Base-by-base conservation (phyloP, 1,140 invertebrate genomes). In the Polyergus mexicanus region DNA sequence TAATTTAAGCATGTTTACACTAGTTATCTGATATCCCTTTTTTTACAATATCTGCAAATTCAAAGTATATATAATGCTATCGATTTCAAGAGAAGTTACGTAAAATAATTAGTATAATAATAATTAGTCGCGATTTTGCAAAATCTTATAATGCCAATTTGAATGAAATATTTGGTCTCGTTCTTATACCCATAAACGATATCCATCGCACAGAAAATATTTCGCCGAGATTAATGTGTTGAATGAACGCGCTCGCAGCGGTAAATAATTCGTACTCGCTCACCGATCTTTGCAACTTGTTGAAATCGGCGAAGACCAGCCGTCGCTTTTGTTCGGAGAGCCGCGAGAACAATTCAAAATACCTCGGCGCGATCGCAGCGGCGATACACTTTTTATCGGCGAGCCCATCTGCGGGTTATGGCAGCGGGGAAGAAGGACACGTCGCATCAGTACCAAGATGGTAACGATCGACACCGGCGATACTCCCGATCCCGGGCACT, bases 391-490 rank as follows among this genome's bases (percentile, higher is more conserved):
- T 83, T 83, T 83, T 83, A 83, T 83, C 78, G 28, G 78, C 25
- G 54, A 74, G 78, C 54, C 66, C 68, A 83, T 83, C 78, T 81
- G 78, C 78, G 25, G 22, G 66, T 81, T 81, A 72, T 81, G 51
- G 78, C 66, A 74, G 51, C 62, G 81, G 28, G 63, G 62, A 28
- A 84, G 32, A 84, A 84, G 60, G 81, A 84, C 81, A 84, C 69
- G 62, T 77, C 54, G 62, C 41, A 74, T n/a, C 22, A 63, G 58
- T 72, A 68, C 77, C 87, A 65, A 75, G 88, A 89, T 81, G 71
- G 78, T 71, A 76, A 72, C 77, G 85, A 90, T 90, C 89, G 63
- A 89, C 85, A 76, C 69, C 44, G 58, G 58, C 80, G 89, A 87
- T 90, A 89, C 54, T 75, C 85, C 60, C 80, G 81, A 90, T 87